Conservation (phyloP, 1,140 invertebrate species). For the Lordiphosa stackelbergi region DNA sequence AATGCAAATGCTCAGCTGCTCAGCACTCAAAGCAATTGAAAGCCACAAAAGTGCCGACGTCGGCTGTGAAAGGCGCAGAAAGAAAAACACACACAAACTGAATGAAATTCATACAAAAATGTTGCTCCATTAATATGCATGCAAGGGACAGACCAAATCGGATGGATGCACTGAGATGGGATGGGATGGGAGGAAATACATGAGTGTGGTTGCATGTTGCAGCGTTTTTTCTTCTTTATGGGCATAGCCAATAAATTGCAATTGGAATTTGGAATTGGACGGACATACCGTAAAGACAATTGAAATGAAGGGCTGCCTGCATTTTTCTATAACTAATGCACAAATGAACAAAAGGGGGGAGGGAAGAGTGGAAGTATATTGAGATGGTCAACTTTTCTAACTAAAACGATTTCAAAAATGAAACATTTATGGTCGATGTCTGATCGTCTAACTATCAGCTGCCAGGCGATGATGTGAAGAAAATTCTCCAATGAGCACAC, state of each 20-base stretch:
- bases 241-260: constrained; percentile 2
- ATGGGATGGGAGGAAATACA: not conserved
- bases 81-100: constrained; percentile 28
- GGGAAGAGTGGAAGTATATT: too few species aligned
- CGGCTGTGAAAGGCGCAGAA: constrained; percentile 3
- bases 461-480: too few species aligned
- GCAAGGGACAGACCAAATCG: constrained; percentile 5
- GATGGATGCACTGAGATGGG: constrained; percentile 2
- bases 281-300: too few species aligned
- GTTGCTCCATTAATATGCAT: constrained; percentile 42
- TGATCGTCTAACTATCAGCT: too few species aligned
- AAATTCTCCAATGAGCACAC: too few species aligned
- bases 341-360: too few species aligned
- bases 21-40: constrained; percentile 7
- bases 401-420: too few species aligned
- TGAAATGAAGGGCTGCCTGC: not conserved
- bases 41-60: constrained; percentile 41
- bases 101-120: constrained; percentile 58
- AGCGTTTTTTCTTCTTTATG: not conserved
- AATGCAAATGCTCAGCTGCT: constrained; percentile 32
- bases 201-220: constrained; percentile 11
- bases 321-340: not conserved
- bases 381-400: too few species aligned
- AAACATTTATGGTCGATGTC: too few species aligned
- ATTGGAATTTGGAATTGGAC: constrained; percentile 1